Conservation (phyloP, 2,797 vertebrate genomes). For the Naso thynnoides region DNA sequence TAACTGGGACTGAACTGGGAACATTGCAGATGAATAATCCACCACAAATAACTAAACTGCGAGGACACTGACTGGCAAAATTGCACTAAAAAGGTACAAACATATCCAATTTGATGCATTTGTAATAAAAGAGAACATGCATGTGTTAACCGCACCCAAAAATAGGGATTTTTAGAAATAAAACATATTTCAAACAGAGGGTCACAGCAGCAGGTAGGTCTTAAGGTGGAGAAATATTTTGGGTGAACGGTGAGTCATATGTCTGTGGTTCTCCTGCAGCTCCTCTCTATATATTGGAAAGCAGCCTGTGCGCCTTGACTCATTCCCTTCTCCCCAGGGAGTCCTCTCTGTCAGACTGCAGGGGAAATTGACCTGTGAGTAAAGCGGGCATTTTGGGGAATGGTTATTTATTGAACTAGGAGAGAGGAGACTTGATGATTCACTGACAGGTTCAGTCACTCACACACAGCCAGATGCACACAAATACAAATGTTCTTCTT, state of each 20-base stretch:
- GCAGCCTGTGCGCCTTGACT: constrained; percentile 64
- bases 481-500: constrained; percentile 29
- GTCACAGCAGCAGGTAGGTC: constrained; percentile 23
- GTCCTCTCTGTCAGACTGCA: constrained; percentile 70
- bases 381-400: constrained; percentile 67
- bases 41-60: neutral
- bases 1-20: neutral
- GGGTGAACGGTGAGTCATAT: constrained; percentile 48
- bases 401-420: constrained; percentile 74
- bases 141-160: neutral
- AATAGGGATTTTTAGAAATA: constrained; percentile 5
- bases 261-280: constrained; percentile 32
- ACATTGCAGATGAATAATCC: neutral
- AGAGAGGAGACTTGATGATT: constrained; percentile 65
- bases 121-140: neutral
- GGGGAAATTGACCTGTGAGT: constrained; percentile 77
- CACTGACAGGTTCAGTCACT: constrained; percentile 60
- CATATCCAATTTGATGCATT: constrained; percentile 6
- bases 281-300: constrained; percentile 55
- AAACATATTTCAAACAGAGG: constrained; percentile 12
- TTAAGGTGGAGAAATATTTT: constrained; percentile 48
- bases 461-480: constrained; percentile 21
- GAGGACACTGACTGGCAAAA: neutral
- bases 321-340: constrained; percentile 68
- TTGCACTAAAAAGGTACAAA: too few relatives aligned